phyloP scores from a whole-genome alignment of 2,113 vertebrate genomes.

The Phalacrocorax aristotelis region DNA sequence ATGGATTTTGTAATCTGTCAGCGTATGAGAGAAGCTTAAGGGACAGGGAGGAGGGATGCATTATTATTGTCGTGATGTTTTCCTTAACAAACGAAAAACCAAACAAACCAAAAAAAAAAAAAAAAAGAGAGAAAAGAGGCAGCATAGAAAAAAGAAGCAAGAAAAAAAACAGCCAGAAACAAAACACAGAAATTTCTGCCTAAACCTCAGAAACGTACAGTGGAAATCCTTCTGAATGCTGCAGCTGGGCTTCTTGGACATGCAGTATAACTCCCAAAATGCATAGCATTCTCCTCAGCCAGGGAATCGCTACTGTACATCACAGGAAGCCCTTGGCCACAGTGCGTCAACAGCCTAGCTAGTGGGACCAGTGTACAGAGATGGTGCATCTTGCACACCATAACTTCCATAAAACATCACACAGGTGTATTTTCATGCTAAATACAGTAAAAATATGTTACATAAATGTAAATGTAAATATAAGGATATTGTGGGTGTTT shows the following conservation, averaged over 20 bases:
- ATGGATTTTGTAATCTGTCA: neutral
- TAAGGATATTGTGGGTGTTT: neutral
- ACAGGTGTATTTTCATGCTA: neutral
- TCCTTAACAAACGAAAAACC: neutral
- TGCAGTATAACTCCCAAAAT: neutral
- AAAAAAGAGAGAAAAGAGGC: neutral
- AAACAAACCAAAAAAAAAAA: neutral
- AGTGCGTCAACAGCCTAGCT: neutral
- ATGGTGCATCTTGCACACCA: neutral
- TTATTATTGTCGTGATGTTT: neutral
- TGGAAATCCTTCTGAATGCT: conserved; percentile 31
- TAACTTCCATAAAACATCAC: neutral
- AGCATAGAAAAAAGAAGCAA: neutral
- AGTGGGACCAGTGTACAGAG: neutral
- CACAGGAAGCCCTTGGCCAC: neutral
- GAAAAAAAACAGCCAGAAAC: neutral
- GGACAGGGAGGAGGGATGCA: neutral
- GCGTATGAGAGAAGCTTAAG: neutral
- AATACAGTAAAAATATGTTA: neutral
- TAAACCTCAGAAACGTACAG: conserved; percentile 6
- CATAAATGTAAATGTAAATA: neutral
- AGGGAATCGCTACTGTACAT: neutral
- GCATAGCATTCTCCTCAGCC: neutral
- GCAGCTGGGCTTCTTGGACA: conserved; percentile 36
- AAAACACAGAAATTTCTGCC: neutral